These are phyloP conservation scores for Clarias laeviceps DNA, from an alignment of 2,797 vertebrate species.

Conservation along the genomic window DNA sequence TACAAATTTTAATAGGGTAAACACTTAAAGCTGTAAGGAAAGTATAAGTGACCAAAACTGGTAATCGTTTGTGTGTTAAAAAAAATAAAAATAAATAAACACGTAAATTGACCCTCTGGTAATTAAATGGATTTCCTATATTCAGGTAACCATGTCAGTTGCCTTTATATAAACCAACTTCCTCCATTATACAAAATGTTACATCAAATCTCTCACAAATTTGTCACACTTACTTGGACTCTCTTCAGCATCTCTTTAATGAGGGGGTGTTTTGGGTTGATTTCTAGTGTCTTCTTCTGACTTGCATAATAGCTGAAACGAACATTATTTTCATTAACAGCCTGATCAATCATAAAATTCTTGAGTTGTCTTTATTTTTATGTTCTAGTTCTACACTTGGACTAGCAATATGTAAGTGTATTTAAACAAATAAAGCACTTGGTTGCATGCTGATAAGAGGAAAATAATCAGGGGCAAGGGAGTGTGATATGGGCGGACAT, in stretches of 20 bases:
- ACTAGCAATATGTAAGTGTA: neutral
- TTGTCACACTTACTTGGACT: slow-evolving; percentile 79
- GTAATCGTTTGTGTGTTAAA: too few species aligned
- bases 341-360: neutral
- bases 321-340: neutral
- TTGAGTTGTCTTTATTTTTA: neutral
- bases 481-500: neutral
- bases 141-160: neutral
- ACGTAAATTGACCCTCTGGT: neutral
- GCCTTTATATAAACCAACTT: neutral
- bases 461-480: neutral
- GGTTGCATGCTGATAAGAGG: neutral
- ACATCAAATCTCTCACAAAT: neutral
- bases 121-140: neutral
- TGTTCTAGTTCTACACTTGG: neutral
- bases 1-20: neutral
- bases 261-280: slow-evolving; percentile 95
- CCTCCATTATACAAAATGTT: neutral
- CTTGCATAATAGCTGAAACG: slow-evolving; percentile 90
- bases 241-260: slow-evolving; percentile 92
- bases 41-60: too few species aligned
- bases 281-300: slow-evolving; percentile 98
- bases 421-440: neutral
- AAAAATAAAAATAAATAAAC: neutral
- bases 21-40: too few species aligned